These are phyloP conservation scores for Maccullochella peelii DNA, from an alignment of 2,113 vertebrate genomes.

Conservation along the genomic window DNA sequence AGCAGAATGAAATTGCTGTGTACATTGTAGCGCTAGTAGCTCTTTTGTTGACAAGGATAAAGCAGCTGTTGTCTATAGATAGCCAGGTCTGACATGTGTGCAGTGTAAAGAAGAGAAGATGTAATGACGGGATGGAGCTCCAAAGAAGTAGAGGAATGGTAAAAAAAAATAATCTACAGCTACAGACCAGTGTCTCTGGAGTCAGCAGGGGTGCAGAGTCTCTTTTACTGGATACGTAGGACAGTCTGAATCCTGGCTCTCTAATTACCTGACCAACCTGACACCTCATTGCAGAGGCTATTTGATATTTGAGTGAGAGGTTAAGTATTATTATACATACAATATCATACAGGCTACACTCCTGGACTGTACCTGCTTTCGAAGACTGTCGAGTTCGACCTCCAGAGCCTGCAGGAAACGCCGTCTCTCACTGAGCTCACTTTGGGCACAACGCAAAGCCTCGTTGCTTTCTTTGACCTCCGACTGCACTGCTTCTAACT, in stretches of 20 bases:
- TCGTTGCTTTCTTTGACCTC: constrained; percentile 85
- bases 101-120: not conserved
- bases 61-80: constrained; percentile 50
- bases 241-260: not conserved
- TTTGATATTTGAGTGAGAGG: not conserved
- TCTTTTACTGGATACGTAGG: not conserved
- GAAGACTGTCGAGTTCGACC: constrained; percentile 83
- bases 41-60: constrained; percentile 40
- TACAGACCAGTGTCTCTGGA: not conserved
- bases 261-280: not conserved
- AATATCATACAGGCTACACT: too few relatives aligned
- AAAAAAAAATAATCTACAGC: not conserved
- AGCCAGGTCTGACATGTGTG: constrained; percentile 3
- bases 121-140: not conserved
- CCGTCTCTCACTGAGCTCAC: constrained; percentile 81
- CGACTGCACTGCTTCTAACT: constrained; percentile 82
- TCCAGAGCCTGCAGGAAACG: constrained; percentile 85
- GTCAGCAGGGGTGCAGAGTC: not conserved
- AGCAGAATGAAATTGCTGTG: constrained; percentile 32
- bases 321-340: not conserved
- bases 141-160: not conserved
- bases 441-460: constrained; percentile 79
- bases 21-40: constrained; percentile 27
- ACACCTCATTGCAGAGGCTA: not conserved
- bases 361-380: too few relatives aligned